Conservation (phyloP, 2,888 invertebrate genomes). For the Chesias legatella region DNA sequence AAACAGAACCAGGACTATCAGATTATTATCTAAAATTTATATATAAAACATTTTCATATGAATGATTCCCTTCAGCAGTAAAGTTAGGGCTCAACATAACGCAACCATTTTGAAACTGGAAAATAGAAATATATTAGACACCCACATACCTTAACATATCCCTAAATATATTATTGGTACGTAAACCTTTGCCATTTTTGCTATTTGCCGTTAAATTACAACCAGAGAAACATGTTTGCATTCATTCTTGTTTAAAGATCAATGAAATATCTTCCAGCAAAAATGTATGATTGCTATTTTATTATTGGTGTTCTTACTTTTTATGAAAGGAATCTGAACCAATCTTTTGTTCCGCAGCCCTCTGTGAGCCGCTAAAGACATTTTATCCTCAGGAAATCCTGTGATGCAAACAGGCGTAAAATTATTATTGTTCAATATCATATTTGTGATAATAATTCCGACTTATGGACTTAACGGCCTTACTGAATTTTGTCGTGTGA, state of each 20-base stretch:
- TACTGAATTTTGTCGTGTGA: too few species aligned
- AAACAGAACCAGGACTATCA: too few species aligned
- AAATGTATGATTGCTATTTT: constrained; percentile 2
- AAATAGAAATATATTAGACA: too few species aligned
- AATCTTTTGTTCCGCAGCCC: constrained; percentile 3
- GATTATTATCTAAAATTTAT: too few species aligned
- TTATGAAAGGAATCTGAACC: constrained; percentile 6
- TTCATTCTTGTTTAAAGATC: not conserved
- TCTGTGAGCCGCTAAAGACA: constrained; percentile 8
- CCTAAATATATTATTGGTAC: too few species aligned
- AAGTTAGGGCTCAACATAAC: too few species aligned
- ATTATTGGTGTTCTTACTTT: not conserved
- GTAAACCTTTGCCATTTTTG: too few species aligned
- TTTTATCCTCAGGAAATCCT: constrained; percentile 11
- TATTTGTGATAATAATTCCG: not conserved
- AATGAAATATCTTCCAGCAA: constrained; percentile 1
- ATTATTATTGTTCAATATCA: not conserved
- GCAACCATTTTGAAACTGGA: too few species aligned
- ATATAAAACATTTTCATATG: too few species aligned
- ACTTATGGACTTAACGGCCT: not conserved
- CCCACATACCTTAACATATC: too few species aligned
- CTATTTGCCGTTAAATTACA: too few species aligned
- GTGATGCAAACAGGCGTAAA: constrained; percentile 1
- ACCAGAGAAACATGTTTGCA: not conserved
- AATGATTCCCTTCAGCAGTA: too few species aligned